Percentiles rank a stretch among this genome's conserved stretches.
Conservation (phyloP, 2,113 vertebrate species). For the Recurvirostra avosetta region DNA sequence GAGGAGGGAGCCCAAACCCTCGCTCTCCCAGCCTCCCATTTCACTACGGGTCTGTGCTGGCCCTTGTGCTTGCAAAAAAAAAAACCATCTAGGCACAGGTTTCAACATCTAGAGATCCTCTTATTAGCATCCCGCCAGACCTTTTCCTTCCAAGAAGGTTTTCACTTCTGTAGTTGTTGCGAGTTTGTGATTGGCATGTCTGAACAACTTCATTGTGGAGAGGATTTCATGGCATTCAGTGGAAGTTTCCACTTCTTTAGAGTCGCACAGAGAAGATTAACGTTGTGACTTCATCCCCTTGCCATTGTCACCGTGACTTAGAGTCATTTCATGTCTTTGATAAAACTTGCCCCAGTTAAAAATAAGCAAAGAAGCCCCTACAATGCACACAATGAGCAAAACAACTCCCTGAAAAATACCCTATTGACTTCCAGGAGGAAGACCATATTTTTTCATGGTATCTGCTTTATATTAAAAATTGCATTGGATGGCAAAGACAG, state of each 20-base stretch:
- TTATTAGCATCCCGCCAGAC: accelerated
- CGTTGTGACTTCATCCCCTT: background rate
- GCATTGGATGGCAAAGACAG: background rate
- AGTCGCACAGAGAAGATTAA: background rate
- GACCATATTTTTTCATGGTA: background rate
- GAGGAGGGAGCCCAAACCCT: background rate
- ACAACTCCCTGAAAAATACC: background rate
- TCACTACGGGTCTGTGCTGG: background rate
- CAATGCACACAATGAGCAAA: background rate
- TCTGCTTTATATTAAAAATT: background rate
- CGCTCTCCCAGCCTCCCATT: background rate
- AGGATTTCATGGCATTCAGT: constrained; percentile 17
- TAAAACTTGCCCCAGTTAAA: background rate
- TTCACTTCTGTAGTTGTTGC: background rate
- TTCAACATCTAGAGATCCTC: background rate
- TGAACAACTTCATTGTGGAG: background rate
- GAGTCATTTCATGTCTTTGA: background rate
- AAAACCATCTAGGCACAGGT: accelerated
- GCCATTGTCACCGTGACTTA: background rate
- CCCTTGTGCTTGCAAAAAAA: background rate
- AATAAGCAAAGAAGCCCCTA: background rate
- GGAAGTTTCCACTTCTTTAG: background rate
- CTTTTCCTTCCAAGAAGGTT: background rate
- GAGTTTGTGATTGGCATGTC: background rate
- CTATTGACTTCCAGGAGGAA: background rate